phyloP scores from a whole-genome alignment of 2,888 invertebrate species.

The Cyclophora albipunctata region DNA sequence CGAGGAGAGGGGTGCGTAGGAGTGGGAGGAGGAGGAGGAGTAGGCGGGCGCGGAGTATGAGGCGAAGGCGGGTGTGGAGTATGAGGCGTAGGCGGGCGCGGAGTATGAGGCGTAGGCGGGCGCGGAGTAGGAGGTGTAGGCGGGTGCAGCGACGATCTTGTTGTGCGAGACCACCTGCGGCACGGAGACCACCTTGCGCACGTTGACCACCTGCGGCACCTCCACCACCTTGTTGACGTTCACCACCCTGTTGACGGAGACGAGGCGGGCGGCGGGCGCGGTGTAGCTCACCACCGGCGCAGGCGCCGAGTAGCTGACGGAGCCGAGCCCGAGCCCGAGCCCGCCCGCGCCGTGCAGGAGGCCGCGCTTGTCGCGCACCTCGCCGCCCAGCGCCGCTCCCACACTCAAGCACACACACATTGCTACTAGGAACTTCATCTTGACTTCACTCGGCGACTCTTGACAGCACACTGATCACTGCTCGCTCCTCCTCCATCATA shows the following conservation, averaged over 20 bases:
- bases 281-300: slow-evolving; percentile 13
- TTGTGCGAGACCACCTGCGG: slow-evolving; percentile 40
- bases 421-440: slow-evolving; percentile 8
- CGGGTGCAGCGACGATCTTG: slow-evolving; percentile 30
- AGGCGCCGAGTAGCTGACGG: slow-evolving; percentile 13
- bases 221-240: slow-evolving; percentile 33
- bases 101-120: slow-evolving; percentile 6
- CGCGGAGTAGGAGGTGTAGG: background rate
- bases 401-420: slow-evolving; percentile 17
- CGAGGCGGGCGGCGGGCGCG: slow-evolving; percentile 28
- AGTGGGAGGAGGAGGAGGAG: slow-evolving; percentile 16
- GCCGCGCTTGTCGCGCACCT: slow-evolving; percentile 25
- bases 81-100: slow-evolving; percentile 5
- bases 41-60: slow-evolving; percentile 8
- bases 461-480: background rate
- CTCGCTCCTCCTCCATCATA: too few species aligned
- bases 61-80: slow-evolving; percentile 3
- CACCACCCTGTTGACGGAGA: slow-evolving; percentile 33
- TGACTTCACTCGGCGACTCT: too few species aligned
- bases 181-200: slow-evolving; percentile 33
- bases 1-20: too few species aligned
- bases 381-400: slow-evolving; percentile 17
- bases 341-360: slow-evolving; percentile 14
- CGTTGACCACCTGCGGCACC: slow-evolving; percentile 29
- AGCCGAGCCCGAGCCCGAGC: slow-evolving; percentile 9